Evolutionary conservation across 1,140 invertebrate genomes (phyloP).

Genomic region (Andrena cerasifolii): DNA sequence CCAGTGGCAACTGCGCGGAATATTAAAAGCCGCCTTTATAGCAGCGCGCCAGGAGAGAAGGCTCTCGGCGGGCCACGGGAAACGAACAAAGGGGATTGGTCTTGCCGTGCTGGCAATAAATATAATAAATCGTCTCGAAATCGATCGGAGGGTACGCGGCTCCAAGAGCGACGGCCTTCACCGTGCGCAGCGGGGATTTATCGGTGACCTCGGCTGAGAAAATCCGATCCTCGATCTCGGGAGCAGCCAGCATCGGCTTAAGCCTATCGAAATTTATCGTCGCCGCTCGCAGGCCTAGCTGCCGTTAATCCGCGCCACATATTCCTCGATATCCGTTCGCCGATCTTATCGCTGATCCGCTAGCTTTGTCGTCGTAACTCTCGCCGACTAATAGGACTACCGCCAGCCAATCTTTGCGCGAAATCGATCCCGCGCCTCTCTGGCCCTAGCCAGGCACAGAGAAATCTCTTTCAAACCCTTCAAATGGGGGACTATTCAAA

Average conservation of each 20-base stretch:
- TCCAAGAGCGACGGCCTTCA: slow-evolving; percentile 5
- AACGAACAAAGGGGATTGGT: too few relatives aligned
- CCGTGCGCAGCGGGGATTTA: slow-evolving; percentile 16
- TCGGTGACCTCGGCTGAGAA: slow-evolving; percentile 24
- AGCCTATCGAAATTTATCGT: slow-evolving; percentile 57
- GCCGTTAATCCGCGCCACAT: slow-evolving; percentile 21
- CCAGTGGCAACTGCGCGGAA: slow-evolving; percentile 51
- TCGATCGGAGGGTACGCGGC: too few relatives aligned
- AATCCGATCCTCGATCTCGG: slow-evolving; percentile 34
- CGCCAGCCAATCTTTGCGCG: background rate
- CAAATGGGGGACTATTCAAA: too few relatives aligned
- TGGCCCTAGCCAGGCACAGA: background rate
- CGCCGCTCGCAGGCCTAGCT: background rate
- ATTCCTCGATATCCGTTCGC: slow-evolving; percentile 36
- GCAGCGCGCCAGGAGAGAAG: too few relatives aligned
- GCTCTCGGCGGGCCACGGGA: too few relatives aligned
- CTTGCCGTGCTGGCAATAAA: too few relatives aligned
- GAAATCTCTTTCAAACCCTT: background rate
- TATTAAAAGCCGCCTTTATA: slow-evolving; percentile 22
- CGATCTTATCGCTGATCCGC: slow-evolving; percentile 46
- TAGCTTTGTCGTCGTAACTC: slow-evolving; percentile 40
- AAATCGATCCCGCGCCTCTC: slow-evolving; percentile 11
- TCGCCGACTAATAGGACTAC: slow-evolving; percentile 37
- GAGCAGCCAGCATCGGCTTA: slow-evolving; percentile 28
- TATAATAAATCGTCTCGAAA: too few relatives aligned